phyloP scores from a whole-genome alignment of 2,113 vertebrate species.

The Atractosteus spatula region DNA sequence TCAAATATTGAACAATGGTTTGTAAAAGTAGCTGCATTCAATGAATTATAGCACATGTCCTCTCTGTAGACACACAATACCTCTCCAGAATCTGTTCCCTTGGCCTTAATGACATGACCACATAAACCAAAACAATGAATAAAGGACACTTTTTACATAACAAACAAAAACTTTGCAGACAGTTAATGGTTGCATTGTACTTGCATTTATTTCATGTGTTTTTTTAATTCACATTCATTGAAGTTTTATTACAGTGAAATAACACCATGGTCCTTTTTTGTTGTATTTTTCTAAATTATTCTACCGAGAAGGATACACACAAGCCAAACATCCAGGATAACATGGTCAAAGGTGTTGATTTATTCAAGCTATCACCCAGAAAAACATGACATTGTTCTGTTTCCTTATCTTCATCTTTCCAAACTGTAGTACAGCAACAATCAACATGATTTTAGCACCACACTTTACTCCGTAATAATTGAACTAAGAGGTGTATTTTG shows the following conservation, averaged over 20 bases:
- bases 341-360: conserved; percentile 36
- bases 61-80: too few species aligned
- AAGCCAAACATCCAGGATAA: conserved; percentile 47
- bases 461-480: too few species aligned
- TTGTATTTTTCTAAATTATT: conserved; percentile 36
- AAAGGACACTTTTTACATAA: conserved; percentile 5
- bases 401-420: too few species aligned
- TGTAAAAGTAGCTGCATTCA: too few species aligned
- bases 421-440: too few species aligned
- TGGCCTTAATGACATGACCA: not conserved
- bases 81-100: too few species aligned
- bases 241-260: conserved; percentile 65
- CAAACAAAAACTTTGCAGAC: conserved; percentile 14
- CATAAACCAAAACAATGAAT: conserved; percentile 1
- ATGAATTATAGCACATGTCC: too few species aligned
- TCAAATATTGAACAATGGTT: too few species aligned
- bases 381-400: too few species aligned
- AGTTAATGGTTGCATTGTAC: conserved; percentile 64
- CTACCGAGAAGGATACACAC: conserved; percentile 39
- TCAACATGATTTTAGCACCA: too few species aligned
- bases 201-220: conserved; percentile 72
- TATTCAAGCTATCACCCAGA: not conserved
- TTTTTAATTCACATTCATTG: conserved; percentile 64
- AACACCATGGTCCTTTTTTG: conserved; percentile 43
- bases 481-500: not conserved